Evolutionary conservation across 2,888 invertebrate genomes (phyloP), one percentile per base, ranked within the genome.

Genomic region (Mythimna vitellina): DNA sequence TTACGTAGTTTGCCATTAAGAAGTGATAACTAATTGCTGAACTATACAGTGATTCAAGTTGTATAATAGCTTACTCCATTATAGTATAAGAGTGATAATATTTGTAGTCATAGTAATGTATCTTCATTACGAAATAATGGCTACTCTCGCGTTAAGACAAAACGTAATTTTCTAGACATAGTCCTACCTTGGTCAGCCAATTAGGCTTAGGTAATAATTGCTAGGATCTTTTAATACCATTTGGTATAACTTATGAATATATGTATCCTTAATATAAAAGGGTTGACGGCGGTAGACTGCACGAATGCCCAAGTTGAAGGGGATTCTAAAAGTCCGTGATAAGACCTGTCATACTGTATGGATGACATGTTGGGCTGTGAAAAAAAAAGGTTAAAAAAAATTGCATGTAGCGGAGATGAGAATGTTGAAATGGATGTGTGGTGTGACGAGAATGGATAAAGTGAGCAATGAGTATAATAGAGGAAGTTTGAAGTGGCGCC

Each of bases 81-180:
- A 20, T 66, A 80, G 65, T 56, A n/a, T 79, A 79, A 51, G 79
- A 42, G 58, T 75, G 75, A 69, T 75, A 60, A 57, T 78, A 67
- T 25, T 70, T 63, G 53, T 64, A 64, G 74, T 17, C 17, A 54
- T 69, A n/a, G 29, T 56, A 66, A 70, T 57, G 29, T 65, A 68
- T 58, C n/a, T 70, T 53, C 57, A 63, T 70, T 65, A 62, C 61
- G 32, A 35, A 29, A 35, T 54, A 62, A 38, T 68, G 54, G 65
- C 42, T 65, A 38, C 20, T 65, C 65, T 68, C 53, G 56, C 42
- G 51, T 22, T 68, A 22, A 29, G 70, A 58, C 58, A 56, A 64
- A 42, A 71, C 65, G 61, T 70, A 64, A 71, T 67, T 57, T 73
- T 70, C 17, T 65, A 72, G 61, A 62, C 25, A 29, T 73, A 56